Percentiles rank a stretch among this genome's conserved stretches.
phyloP scores from a whole-genome alignment of 1,140 invertebrate species.

The Diabrotica virgifera region DNA sequence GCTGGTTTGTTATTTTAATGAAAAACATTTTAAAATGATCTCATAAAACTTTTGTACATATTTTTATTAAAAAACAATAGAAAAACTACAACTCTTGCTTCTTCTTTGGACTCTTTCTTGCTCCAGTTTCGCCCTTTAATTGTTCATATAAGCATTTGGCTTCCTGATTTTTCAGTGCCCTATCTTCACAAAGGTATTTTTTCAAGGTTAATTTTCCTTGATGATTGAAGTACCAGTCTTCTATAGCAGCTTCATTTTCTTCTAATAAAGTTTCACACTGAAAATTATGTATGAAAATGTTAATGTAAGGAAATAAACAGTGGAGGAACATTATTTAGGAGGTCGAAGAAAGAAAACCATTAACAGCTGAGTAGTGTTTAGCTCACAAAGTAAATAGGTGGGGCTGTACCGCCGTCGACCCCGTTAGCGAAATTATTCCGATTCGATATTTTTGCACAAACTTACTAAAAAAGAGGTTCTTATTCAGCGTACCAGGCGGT shows the following conservation, averaged over 20 bases:
- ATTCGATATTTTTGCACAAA: too few relatives aligned
- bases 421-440: too few relatives aligned
- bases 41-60: not conserved
- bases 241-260: slow-evolving; percentile 69
- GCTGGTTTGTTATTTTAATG: not conserved
- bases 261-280: slow-evolving; percentile 75
- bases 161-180: slow-evolving; percentile 62
- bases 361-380: too few relatives aligned
- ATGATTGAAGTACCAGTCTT: slow-evolving; percentile 75
- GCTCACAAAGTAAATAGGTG: too few relatives aligned
- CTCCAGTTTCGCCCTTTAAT: slow-evolving; percentile 46
- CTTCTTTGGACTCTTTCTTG: slow-evolving; percentile 23
- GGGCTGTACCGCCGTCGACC: too few relatives aligned
- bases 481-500: too few relatives aligned
- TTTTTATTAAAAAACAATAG: not conserved
- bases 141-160: slow-evolving; percentile 68
- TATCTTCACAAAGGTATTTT: slow-evolving; percentile 67
- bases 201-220: slow-evolving; percentile 63
- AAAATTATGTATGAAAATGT: too few relatives aligned
- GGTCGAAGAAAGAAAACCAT: too few relatives aligned
- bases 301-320: too few relatives aligned
- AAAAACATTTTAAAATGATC: not conserved
- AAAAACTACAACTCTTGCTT: slow-evolving; percentile 20
- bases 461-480: too few relatives aligned
- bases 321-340: too few relatives aligned